Evolutionary conservation across 1,140 invertebrate species (phyloP).

Genomic region (Nylanderia fulva): DNA sequence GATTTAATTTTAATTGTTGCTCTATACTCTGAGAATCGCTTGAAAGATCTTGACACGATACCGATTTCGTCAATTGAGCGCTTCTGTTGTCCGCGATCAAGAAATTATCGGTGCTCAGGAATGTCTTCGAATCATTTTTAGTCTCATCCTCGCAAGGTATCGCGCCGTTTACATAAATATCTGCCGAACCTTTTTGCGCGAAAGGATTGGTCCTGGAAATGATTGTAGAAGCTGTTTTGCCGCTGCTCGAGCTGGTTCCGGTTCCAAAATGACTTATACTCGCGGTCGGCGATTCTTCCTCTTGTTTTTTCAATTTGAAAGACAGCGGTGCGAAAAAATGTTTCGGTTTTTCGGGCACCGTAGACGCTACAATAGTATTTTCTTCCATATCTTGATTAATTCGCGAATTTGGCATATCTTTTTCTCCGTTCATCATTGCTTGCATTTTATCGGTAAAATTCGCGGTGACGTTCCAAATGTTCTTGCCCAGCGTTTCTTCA

Average conservation of each 20-base stretch:
- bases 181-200: conserved; percentile 77
- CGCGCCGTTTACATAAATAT: conserved; percentile 78
- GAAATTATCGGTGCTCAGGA: conserved; percentile 75
- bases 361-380: too few species aligned
- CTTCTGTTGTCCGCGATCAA: conserved; percentile 36
- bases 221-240: conserved; percentile 76
- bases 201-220: conserved; percentile 67
- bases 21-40: conserved; percentile 59
- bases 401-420: not conserved
- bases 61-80: conserved; percentile 73
- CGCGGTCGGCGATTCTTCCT: conserved; percentile 54
- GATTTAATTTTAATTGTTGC: conserved; percentile 32
- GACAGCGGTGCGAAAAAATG: conserved; percentile 85
- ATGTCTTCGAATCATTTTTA: conserved; percentile 64
- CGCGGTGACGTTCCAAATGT: conserved; percentile 11
- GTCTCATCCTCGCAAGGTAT: conserved; percentile 54
- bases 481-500: not conserved
- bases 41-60: conserved; percentile 81
- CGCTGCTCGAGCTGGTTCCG: conserved; percentile 75
- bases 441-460: not conserved
- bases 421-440: not conserved
- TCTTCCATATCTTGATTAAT: not conserved
- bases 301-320: conserved; percentile 61
- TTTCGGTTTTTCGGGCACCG: conserved; percentile 71
- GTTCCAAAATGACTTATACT: conserved; percentile 64